Conservation (phyloP, 2,113 vertebrate species). For the Malurus elegans region DNA sequence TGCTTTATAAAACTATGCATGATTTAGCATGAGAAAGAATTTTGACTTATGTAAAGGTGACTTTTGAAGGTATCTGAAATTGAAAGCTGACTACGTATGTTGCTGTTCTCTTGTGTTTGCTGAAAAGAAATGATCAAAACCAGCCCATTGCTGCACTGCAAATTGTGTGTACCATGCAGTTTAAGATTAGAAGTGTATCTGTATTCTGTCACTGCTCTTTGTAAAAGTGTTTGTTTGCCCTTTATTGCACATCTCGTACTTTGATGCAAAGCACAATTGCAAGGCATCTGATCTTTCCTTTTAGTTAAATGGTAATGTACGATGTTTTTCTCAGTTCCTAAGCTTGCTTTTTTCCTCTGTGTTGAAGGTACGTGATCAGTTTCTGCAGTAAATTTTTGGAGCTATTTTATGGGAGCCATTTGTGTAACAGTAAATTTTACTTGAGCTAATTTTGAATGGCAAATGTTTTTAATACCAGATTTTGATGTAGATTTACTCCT, state of each 20-base stretch:
- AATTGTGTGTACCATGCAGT: not conserved
- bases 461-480: not conserved
- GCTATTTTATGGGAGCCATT: not conserved
- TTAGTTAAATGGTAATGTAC: not conserved
- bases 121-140: constrained; percentile 6
- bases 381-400: not conserved
- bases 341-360: not conserved
- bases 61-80: not conserved
- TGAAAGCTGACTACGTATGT: not conserved
- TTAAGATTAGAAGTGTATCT: not conserved
- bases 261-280: not conserved
- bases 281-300: not conserved
- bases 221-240: not conserved
- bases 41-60: not conserved
- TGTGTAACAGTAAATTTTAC: not conserved
- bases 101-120: not conserved
- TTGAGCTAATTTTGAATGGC: not conserved
- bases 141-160: not conserved
- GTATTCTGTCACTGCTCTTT: not conserved
- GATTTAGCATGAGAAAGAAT: not conserved
- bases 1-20: not conserved
- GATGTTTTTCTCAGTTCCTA: not conserved
- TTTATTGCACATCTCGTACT: not conserved
- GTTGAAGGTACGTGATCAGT: not conserved
- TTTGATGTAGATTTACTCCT: not conserved